These are phyloP conservation scores for Drosophila quinaria DNA, from an alignment of 2,888 invertebrate species.

Conservation along the genomic window DNA sequence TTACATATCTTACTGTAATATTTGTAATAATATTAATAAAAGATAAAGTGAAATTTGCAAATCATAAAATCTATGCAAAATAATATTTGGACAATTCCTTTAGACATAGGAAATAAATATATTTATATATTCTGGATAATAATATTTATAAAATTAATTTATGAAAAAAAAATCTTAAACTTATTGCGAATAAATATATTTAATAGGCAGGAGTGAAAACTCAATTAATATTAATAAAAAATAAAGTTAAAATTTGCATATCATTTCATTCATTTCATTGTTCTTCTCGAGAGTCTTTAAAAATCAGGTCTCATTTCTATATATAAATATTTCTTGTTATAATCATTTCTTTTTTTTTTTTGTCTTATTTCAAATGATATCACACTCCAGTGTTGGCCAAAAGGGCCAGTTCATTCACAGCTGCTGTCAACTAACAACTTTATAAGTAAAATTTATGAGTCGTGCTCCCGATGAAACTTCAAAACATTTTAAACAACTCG, in stretches of 20 bases:
- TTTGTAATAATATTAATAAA: background rate
- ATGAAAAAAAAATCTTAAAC: too few relatives aligned
- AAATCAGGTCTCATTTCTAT: conserved; percentile 19
- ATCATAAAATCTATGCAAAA: too few relatives aligned
- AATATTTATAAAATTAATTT: background rate
- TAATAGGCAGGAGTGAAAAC: background rate
- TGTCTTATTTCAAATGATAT: conserved; percentile 34
- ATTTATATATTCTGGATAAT: background rate
- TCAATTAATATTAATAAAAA: conserved; percentile 1
- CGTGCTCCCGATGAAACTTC: conserved; percentile 39
- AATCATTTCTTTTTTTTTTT: conserved; percentile 13
- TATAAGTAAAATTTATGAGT: conserved; percentile 74
- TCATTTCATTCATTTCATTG: conserved; percentile 1
- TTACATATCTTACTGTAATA: too few relatives aligned
- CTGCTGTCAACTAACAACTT: conserved; percentile 71
- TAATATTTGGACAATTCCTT: too few relatives aligned
- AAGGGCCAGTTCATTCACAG: conserved; percentile 67
- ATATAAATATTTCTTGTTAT: conserved; percentile 30
- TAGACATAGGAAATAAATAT: background rate
- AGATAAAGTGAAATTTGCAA: too few relatives aligned
- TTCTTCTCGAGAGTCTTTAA: background rate
- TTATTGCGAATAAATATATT: background rate
- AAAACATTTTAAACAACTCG: conserved; percentile 37
- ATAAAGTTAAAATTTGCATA: background rate
- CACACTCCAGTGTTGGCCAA: conserved; percentile 29